Conservation (phyloP, 2,888 invertebrate species). For the Eupithecia subfuscata region DNA sequence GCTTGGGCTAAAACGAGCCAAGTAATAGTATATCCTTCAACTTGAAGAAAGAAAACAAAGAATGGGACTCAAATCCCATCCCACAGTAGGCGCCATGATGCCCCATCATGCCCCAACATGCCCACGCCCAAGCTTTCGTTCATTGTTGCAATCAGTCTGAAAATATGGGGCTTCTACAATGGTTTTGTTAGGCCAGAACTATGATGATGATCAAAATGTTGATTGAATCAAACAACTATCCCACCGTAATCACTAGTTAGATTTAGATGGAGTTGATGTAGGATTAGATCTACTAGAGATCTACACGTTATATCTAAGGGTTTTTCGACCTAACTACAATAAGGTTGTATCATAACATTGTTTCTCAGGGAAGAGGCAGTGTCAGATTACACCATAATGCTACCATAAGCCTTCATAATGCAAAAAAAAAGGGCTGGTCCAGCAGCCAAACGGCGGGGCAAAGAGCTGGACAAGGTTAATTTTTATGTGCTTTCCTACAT, state of each 20-base stretch:
- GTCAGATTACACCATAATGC: neutral
- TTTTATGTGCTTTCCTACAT: neutral
- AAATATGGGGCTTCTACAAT: neutral
- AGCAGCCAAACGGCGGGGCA: neutral
- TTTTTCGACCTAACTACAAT: neutral
- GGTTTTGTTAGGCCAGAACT: neutral
- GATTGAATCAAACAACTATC: too few species aligned
- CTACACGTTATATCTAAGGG: neutral
- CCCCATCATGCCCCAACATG: neutral
- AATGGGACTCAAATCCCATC: neutral
- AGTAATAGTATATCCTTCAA: neutral
- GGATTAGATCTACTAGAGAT: neutral
- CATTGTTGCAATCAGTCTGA: too few species aligned
- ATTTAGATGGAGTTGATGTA: neutral
- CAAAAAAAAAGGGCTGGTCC: neutral
- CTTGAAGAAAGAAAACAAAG: neutral
- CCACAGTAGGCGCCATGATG: neutral
- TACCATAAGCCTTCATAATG: conserved; percentile 1
- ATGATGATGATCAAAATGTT: too few species aligned
- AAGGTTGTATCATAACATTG: neutral
- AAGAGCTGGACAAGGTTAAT: conserved; percentile 12
- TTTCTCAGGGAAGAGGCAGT: conserved; percentile 16
- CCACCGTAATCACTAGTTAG: neutral
- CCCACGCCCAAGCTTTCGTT: neutral
- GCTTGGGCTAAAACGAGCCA: neutral